Percentiles rank a stretch among this genome's conserved stretches.
These are phyloP conservation scores for Drymonia ruficornis DNA, from an alignment of 2,888 invertebrate species.

Conservation along the genomic window DNA sequence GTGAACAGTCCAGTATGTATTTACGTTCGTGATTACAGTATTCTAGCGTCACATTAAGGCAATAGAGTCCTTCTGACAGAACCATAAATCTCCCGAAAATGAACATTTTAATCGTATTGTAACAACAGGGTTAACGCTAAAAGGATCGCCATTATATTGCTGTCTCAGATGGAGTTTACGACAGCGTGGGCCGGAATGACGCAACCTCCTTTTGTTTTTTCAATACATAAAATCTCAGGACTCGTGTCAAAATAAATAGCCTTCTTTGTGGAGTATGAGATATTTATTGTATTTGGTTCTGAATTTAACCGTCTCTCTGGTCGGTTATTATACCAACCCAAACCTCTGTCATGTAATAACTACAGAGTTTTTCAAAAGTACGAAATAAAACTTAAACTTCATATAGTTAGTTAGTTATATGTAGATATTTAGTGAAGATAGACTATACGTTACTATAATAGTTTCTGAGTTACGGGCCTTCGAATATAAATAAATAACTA, in stretches of 20 bases:
- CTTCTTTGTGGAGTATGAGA: not conserved
- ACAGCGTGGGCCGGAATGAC: not conserved
- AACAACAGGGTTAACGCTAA: not conserved
- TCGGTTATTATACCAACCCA: too few species aligned
- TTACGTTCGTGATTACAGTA: too few species aligned
- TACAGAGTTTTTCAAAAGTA: too few species aligned
- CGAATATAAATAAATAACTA: too few species aligned
- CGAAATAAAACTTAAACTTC: too few species aligned
- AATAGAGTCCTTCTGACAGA: not conserved
- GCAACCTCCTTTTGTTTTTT: constrained; percentile 5
- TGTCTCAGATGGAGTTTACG: not conserved
- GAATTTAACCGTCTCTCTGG: not conserved
- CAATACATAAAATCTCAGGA: not conserved
- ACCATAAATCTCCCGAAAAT: not conserved
- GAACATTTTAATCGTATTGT: constrained; percentile 4
- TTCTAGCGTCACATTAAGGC: not conserved
- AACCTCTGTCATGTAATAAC: too few species aligned
- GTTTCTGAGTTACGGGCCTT: too few species aligned
- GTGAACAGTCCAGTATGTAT: too few species aligned
- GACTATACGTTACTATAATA: too few species aligned
- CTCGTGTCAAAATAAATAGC: constrained; percentile 1
- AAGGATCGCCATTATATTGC: not conserved
- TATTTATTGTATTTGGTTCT: not conserved
- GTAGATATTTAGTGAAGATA: too few species aligned
- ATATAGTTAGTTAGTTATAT: too few species aligned